Evolutionary conservation across 37 sponge, comb jelly and placozoan genomes (phyloP), one percentile per base, ranked within the genome.

Genomic region (Cliona cf. orientalis): DNA sequence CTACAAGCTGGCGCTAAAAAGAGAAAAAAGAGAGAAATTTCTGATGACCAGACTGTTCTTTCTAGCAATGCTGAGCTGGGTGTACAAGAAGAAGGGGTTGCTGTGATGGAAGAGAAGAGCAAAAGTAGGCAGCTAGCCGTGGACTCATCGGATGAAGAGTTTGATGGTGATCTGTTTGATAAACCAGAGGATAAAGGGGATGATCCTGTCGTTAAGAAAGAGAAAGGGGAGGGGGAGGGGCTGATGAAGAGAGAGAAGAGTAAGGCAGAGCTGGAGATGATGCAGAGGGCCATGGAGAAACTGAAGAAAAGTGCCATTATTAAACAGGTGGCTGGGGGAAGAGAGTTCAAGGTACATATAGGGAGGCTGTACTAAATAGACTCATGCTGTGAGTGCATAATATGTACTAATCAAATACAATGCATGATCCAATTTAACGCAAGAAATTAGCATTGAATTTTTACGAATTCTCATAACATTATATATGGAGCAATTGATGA

Each of bases 321-420:
- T 58, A 94, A 83, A 36, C 97, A 97, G 78, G 91, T 97, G 25
- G 92, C 85, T 38, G 94, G 88, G 1, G 95, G 95, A n/a, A 71
- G 86, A 29, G 97, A 94, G 72, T 97, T 97, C 80, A 93, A 91
- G 81, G 95, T 87, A 33, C 22, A 25, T 6, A 44, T 37, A 67
- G 14, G 38, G 31, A 21, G 21, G 14, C 21, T 7, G 6, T 67
- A 32, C 4, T 61, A 17, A 31, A 5, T 61, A n/a, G n/a, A n/a
- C n/a, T n/a, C n/a, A n/a, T n/a, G n/a, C n/a, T 49, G 11, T 49
- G 55, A 49, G 11, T 11, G 17, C 55, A 49, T 17, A 11, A 49
- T 49, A 19, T 49, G n/a, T n/a, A n/a, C n/a, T n/a, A n/a, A n/a
- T n/a, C n/a, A n/a, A n/a, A n/a, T n/a, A n/a, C n/a, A n/a, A n/a